Conservation (phyloP, 2,113 vertebrate species). For the Notiomystis cincta region DNA sequence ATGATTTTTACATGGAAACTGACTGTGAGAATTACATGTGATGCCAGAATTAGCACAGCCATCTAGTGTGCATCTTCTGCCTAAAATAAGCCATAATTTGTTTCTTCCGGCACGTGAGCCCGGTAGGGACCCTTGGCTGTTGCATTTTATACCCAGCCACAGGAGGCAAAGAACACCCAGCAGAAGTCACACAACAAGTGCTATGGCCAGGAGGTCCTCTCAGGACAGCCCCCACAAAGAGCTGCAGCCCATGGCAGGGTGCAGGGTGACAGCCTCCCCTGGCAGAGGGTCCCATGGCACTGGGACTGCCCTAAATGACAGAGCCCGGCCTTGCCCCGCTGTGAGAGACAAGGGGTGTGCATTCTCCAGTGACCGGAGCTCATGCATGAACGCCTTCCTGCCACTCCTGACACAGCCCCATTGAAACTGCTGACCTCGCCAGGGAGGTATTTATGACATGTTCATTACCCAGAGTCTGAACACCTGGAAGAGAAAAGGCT, state of each 20-base stretch:
- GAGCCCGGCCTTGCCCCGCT: fast-evolving
- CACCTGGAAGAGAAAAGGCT: slow-evolving; percentile 45
- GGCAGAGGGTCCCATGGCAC: not conserved
- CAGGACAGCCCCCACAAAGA: not conserved
- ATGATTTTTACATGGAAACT: not conserved
- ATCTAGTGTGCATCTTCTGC: not conserved
- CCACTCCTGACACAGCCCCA: not conserved
- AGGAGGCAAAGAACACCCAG: not conserved
- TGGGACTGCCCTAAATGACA: not conserved
- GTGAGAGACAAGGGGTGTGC: not conserved
- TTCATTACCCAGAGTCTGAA: slow-evolving; percentile 14
- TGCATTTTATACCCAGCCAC: not conserved
- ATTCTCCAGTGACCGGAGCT: not conserved
- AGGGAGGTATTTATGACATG: slow-evolving; percentile 50
- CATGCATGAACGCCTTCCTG: not conserved
- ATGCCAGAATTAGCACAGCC: not conserved
- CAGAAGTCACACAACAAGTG: not conserved
- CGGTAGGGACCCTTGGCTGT: not conserved
- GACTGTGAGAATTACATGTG: not conserved
- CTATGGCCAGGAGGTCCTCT: not conserved
- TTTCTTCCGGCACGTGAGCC: not conserved
- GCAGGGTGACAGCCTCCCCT: not conserved
- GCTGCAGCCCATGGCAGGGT: not conserved
- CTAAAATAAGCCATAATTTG: not conserved
- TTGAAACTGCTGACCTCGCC: slow-evolving; percentile 2